Evolutionary conservation across 2,888 invertebrate species (phyloP).

Genomic region (Anoncus sp.): DNA sequence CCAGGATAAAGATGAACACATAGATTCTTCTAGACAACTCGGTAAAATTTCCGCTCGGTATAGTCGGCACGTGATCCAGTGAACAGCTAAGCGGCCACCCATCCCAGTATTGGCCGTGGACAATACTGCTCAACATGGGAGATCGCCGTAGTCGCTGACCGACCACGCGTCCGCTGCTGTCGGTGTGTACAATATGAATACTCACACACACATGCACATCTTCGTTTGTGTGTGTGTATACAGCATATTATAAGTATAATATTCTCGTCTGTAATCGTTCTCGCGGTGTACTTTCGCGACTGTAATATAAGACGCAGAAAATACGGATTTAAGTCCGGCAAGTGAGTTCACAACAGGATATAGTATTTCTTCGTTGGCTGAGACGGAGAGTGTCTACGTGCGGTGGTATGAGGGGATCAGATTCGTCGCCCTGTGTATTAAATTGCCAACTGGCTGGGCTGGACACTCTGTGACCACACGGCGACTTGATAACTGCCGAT

Average conservation of each 20-base stretch:
- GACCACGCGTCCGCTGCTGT: no score
- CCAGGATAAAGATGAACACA: no score
- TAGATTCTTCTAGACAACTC: no score
- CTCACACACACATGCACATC: no score
- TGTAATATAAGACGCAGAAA: slow-evolving; percentile 51
- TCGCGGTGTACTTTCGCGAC: slow-evolving; percentile 51
- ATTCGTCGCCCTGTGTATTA: slow-evolving; percentile 42
- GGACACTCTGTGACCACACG: slow-evolving; percentile 42
- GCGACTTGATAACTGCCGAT: slow-evolving; percentile 32
- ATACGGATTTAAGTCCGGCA: slow-evolving; percentile 40
- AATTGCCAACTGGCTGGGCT: slow-evolving; percentile 45
- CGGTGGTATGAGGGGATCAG: slow-evolving; percentile 16
- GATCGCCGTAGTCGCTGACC: no score
- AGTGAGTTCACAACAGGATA: slow-evolving; percentile 52
- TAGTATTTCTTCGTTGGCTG: slow-evolving; percentile 48
- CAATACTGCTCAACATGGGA: no score
- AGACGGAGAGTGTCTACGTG: slow-evolving; percentile 15
- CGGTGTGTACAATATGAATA: not conserved
- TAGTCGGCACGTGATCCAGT: no score
- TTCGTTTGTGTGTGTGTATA: not conserved
- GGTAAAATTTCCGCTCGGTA: no score
- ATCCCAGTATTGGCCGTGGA: no score
- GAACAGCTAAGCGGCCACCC: no score
- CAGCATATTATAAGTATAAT: slow-evolving; percentile 30
- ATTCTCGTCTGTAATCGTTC: slow-evolving; percentile 43